Base-by-base conservation (phyloP, 2,888 invertebrate genomes). In the Notodonta ziczac region DNA sequence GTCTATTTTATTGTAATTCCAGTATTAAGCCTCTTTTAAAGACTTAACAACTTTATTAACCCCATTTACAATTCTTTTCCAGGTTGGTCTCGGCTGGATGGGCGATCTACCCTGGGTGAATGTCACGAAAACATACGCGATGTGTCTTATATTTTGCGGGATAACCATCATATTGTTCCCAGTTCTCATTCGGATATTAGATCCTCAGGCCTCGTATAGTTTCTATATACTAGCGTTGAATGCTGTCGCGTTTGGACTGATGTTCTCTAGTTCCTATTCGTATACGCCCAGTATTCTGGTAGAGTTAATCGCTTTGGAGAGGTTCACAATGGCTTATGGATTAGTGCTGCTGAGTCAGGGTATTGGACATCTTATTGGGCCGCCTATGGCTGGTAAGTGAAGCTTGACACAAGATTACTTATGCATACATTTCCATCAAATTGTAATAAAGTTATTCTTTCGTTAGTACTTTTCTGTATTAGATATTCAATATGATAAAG, bases 281-380 rank as follows among this genome's bases (percentile, higher is more conserved):
- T 97, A 98, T 76, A 98, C 98, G 0, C 98, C 98, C 0, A 97
- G 98, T 79, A 97, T 99, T 78, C 93, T 98, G 73, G 98, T 98
- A 39, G 97, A 98, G 82, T 91, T 98, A 76, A 97, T 98, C 54
- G 98, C 98, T 5, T 88, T 99, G 82, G 98, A 98, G 80, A 95
- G 97, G 70, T 98, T 99, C 85, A 98, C 98, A 9, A 97, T 97
- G 89, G 98, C 98, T 24, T 99, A 98, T 86, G 99, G 99, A 13
- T 90, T 99, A 73, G 96, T 97, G 70, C 94, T 98, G 71, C 91
- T 99, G 63, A 97, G 98, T 70, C 98, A 99, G 89, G 99, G 99
- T 14, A 94, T 99, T 72, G 98, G 98, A 56, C 98, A 98, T 93
- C 95, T 99, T 57, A 92, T 97, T 65, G 99, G 99, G 66, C 99